These are phyloP conservation scores for Bellardia bayeri DNA, from an alignment of 2,888 invertebrate genomes.

Conservation along the genomic window DNA sequence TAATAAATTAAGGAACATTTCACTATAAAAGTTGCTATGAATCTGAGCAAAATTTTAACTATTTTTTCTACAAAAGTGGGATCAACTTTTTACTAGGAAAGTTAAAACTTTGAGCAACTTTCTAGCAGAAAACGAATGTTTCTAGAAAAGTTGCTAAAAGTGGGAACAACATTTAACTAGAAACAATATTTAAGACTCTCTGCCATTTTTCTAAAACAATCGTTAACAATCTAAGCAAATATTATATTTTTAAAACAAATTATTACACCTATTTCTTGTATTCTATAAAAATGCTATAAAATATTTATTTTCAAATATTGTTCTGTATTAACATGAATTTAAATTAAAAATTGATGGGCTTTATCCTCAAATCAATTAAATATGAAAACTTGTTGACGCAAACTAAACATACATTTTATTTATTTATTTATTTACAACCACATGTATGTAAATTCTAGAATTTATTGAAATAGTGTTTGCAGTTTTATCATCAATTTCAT, in stretches of 20 bases:
- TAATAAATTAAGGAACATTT: not conserved
- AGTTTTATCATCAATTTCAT: conserved; percentile 33
- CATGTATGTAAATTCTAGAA: conserved; percentile 27
- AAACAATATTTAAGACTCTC: too few species aligned
- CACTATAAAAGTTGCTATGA: not conserved
- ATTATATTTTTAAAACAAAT: too few species aligned
- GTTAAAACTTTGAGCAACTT: too few species aligned
- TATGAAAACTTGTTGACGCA: not conserved
- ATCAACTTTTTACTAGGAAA: not conserved
- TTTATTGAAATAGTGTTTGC: conserved; percentile 18
- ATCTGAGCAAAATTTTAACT: not conserved
- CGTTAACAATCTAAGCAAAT: too few species aligned
- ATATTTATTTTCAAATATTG: not conserved
- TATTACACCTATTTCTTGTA: not conserved
- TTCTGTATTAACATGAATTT: not conserved
- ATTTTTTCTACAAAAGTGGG: too few species aligned
- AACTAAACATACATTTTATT: not conserved
- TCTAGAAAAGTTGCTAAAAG: not conserved
- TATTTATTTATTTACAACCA: conserved; percentile 25
- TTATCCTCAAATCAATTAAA: conserved; percentile 20
- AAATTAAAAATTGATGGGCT: not conserved
- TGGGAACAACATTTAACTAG: too few species aligned
- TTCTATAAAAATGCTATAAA: not conserved
- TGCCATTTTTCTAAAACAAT: too few species aligned
- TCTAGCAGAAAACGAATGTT: too few species aligned